Conservation (phyloP, 2,113 vertebrate genomes). For the Dipodomys merriami region DNA sequence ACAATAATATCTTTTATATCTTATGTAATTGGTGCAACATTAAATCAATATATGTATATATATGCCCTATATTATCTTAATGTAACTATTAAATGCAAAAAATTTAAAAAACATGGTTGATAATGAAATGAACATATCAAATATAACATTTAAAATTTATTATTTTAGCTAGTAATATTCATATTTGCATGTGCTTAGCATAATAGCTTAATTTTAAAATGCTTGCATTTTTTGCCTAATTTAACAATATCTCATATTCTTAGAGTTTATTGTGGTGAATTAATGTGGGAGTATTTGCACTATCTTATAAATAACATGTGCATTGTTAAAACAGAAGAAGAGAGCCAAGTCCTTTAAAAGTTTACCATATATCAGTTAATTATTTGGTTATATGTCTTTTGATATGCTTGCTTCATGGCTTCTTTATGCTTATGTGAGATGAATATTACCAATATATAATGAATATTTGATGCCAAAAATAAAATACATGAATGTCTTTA, state of each 20-base stretch:
- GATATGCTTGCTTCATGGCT: not conserved
- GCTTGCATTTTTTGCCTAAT: conserved; percentile 77
- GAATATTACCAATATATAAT: not conserved
- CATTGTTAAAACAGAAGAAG: conserved; percentile 69
- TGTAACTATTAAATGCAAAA: not conserved
- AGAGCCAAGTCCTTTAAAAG: conserved; percentile 30
- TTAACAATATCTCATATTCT: conserved; percentile 82
- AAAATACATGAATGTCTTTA: not conserved
- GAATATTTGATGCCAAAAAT: conserved; percentile 3
- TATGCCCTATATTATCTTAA: not conserved
- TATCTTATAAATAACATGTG: conserved; percentile 78
- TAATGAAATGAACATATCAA: conserved; percentile 72
- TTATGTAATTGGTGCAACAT: not conserved
- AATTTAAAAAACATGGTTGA: not conserved
- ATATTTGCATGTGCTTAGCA: conserved; percentile 79
- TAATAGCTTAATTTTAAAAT: conserved; percentile 79
- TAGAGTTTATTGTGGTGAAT: conserved; percentile 67
- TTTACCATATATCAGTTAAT: conserved; percentile 63
- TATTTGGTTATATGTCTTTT: conserved; percentile 67
- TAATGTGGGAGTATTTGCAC: conserved; percentile 82
- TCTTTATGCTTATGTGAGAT: conserved; percentile 51
- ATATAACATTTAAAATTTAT: conserved; percentile 73
- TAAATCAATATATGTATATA: conserved; percentile 11
- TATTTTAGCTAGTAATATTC: conserved; percentile 76
- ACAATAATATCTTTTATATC: not conserved